phyloP scores from a whole-genome alignment of 2,797 vertebrate genomes.

The Intellagama lesueurii region DNA sequence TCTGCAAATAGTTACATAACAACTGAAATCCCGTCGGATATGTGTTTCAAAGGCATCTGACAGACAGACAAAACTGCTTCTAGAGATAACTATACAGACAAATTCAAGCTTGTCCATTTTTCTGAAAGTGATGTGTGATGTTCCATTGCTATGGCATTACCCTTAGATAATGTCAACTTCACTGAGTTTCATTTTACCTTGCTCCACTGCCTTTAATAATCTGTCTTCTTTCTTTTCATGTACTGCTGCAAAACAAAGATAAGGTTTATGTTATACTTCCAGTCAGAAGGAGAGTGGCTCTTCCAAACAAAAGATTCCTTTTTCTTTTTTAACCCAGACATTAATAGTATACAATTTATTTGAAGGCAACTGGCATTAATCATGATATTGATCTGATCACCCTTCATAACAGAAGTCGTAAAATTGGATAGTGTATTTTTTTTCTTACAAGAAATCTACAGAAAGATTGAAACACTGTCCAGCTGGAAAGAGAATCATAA shows the following conservation, averaged over 20 bases:
- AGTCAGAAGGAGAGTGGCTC: constrained; percentile 19
- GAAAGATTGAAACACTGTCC: background rate
- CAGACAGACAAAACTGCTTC: constrained; percentile 16
- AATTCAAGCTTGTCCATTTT: constrained; percentile 64
- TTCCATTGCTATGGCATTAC: constrained; percentile 39
- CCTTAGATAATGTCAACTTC: constrained; percentile 59
- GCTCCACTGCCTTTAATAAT: constrained; percentile 69
- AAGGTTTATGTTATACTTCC: constrained; percentile 60
- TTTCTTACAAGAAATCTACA: constrained; percentile 8
- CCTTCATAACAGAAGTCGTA: background rate
- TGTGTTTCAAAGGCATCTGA: constrained; percentile 34
- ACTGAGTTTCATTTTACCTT: constrained; percentile 81
- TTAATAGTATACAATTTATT: constrained; percentile 39
- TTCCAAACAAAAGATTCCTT: constrained; percentile 31
- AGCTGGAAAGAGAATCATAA: accelerated
- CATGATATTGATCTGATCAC: background rate
- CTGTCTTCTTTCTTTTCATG: constrained; percentile 79
- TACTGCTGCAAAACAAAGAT: constrained; percentile 74
- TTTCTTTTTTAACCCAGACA: background rate
- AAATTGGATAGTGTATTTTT: background rate
- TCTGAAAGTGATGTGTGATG: constrained; percentile 40
- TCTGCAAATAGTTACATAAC: background rate
- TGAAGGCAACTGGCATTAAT: constrained; percentile 32
- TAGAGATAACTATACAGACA: constrained; percentile 17
- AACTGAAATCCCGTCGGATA: constrained; percentile 25